A percentile compares a stretch with the other conserved stretches of the same genome.
These are phyloP conservation scores for Coracias cyanogaster DNA, from an alignment of 2,797 vertebrate genomes.

Conservation along the genomic window DNA sequence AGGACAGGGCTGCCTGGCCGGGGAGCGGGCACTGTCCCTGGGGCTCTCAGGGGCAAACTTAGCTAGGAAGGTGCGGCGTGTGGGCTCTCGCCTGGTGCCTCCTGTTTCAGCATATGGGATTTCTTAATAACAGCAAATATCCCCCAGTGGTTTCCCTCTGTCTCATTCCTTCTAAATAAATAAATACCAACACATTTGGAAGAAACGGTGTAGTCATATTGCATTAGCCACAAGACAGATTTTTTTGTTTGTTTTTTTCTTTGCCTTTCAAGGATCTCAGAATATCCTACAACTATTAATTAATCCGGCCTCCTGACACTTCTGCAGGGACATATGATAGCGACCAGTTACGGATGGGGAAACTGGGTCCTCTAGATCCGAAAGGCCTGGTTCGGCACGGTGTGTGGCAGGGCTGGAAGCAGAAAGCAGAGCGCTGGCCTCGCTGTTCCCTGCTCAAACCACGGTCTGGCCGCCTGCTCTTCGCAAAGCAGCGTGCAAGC, in stretches of 20 bases:
- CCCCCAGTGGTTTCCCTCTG: not conserved
- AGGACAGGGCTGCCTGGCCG: not conserved
- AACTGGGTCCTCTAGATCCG: not conserved
- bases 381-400: not conserved
- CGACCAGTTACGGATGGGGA: not conserved
- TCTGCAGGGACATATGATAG: not conserved
- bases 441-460: not conserved
- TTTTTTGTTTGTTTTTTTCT: not conserved
- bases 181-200: conserved; percentile 44
- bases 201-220: not conserved
- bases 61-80: rapidly evolving
- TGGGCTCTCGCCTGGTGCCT: conserved; percentile 3
- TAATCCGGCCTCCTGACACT: not conserved
- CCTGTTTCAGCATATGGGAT: not conserved
- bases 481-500: not conserved
- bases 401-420: not conserved
- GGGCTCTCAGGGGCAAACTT: too few relatives aligned
- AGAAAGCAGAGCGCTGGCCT: not conserved
- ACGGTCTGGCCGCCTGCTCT: not conserved
- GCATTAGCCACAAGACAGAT: conserved; percentile 8
- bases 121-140: conserved; percentile 8
- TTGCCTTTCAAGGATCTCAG: not conserved
- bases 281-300: conserved; percentile 9
- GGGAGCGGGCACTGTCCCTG: rapidly evolving
- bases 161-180: conserved; percentile 37